These are phyloP conservation scores for Otus scops DNA, from an alignment of 2,797 vertebrate species.

Conservation along the genomic window DNA sequence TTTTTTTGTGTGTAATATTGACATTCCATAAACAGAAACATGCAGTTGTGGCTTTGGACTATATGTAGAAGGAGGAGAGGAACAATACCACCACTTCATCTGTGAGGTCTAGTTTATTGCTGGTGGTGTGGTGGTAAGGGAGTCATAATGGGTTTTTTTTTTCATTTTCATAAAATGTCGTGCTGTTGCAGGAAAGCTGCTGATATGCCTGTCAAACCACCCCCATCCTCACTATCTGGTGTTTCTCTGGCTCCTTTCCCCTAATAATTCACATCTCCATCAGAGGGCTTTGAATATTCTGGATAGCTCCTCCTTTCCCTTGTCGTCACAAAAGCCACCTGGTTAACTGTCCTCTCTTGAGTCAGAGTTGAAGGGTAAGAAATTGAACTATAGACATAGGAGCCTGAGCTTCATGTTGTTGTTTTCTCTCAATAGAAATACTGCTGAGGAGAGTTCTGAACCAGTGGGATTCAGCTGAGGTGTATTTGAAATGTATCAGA, in stretches of 20 bases:
- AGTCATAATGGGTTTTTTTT: neutral
- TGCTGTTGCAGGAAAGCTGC: neutral
- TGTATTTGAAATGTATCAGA: fast-evolving
- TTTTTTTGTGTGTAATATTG: neutral
- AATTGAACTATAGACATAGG: neutral
- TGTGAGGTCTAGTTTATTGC: neutral
- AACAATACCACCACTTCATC: neutral
- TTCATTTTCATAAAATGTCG: neutral
- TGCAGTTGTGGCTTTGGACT: neutral
- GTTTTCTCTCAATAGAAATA: neutral
- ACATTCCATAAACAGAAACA: neutral
- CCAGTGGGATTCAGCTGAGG: neutral
- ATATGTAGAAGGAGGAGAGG: neutral
- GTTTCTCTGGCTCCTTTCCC: neutral
- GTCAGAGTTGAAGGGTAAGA: neutral
- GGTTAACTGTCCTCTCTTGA: neutral
- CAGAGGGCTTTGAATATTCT: neutral
- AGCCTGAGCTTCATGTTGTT: neutral
- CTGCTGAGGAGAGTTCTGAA: neutral
- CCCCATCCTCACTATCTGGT: neutral
- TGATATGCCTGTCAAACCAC: neutral
- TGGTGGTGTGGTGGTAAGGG: neutral
- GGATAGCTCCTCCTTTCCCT: neutral
- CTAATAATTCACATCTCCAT: neutral
- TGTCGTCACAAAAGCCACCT: neutral